Conservation (phyloP, 2,888 invertebrate genomes). For the Andrena praecox region DNA sequence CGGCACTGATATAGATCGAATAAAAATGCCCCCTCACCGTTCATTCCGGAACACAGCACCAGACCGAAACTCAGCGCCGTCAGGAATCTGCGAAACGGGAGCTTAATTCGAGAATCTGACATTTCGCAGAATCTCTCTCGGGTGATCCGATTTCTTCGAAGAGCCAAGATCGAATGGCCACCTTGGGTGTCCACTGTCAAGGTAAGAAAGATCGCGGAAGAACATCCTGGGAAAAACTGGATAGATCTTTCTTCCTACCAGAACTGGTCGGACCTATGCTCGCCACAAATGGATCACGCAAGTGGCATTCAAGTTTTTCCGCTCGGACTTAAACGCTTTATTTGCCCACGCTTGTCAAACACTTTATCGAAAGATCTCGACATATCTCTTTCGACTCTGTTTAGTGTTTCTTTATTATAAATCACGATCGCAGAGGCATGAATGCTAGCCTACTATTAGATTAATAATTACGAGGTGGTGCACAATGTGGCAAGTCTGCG, state of each 20-base stretch:
- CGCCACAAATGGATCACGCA: constrained; percentile 12
- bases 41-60: constrained; percentile 16
- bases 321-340: neutral
- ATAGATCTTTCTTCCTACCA: constrained; percentile 33
- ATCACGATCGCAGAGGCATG: too few species aligned
- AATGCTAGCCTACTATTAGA: too few species aligned
- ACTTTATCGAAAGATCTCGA: neutral
- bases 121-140: neutral
- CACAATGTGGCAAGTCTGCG: too few species aligned
- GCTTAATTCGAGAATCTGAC: neutral
- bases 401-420: neutral
- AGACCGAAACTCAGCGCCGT: neutral
- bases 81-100: neutral
- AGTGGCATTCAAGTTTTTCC: constrained; percentile 10
- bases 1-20: neutral
- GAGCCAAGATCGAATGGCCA: constrained; percentile 36
- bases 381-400: neutral
- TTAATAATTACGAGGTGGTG: too few species aligned
- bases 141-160: constrained; percentile 13
- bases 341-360: neutral
- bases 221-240: constrained; percentile 48
- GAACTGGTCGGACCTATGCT: constrained; percentile 18
- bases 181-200: constrained; percentile 5
- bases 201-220: constrained; percentile 53
- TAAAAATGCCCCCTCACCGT: constrained; percentile 33